Evolutionary conservation across 2,113 vertebrate genomes (phyloP), one percentile per base, ranked within the genome.

Genomic region (Lethenteron camtschaticum): DNA sequence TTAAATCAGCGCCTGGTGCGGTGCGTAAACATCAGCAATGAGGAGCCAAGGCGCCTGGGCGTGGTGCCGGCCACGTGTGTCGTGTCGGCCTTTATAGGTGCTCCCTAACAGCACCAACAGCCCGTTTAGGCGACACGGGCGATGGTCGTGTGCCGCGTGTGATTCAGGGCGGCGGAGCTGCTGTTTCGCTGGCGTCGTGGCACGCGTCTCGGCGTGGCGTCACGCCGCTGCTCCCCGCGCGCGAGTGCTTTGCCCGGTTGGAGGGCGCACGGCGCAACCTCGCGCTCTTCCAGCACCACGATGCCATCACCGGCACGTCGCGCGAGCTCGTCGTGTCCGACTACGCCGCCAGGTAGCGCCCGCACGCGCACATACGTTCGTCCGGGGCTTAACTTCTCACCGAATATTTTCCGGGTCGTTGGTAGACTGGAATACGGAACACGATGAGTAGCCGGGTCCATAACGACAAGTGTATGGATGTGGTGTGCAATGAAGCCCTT

Each of bases 231-330:
- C 96, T n/a, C 77, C 91, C 94, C 0, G 80, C 85, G 2, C 85
- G 87, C 0, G 87, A 99, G 74, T 89, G 89, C 3, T 66, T 66
- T 66, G 73, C 83, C 70, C 78, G 89, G 10, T 81, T 99, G 11
- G 88, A 76, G 0, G 88, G 92, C 0, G 92, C 89, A 1, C 85
- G 94, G 9, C 88, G 85, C 56, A 80, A 87, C 3, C 74, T 99
- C 2, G 87, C 79, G 56, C 85, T 99, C 70, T 99, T 99, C 80
- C 94, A 99, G 80, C 94, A 99, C 75, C 94, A 99, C 0, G 90
- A 99, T 0, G 94, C 87, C 75, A 94, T 99, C 77, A 74, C 94
- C 0, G 94, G 92, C 76, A 99, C 94, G 0, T 88, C 89, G 20
- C 96, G 96, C 74, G 94, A 99, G 73, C 86, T 80, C 0, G 92